Percentiles rank a stretch among this genome's conserved stretches.
Conservation (phyloP, 2,888 invertebrate genomes). For the Dolomedes plantarius region DNA sequence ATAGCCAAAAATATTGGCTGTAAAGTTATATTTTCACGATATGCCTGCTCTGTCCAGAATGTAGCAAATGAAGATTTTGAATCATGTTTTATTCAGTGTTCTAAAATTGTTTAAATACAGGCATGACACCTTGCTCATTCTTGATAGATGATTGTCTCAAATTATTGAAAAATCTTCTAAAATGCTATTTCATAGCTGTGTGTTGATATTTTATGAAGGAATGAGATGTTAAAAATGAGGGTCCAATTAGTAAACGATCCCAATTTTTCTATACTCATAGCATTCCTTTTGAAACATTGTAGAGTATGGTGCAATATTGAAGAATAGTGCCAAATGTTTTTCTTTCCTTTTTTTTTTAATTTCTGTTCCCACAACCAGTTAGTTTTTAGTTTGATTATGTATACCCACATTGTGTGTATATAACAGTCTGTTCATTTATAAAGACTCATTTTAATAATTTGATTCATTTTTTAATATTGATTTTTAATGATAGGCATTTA, state of each 20-base stretch:
- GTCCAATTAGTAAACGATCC: slow-evolving; percentile 69
- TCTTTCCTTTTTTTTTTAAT: slow-evolving; percentile 22
- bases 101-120: slow-evolving; percentile 34
- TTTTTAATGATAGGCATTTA: background rate
- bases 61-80: slow-evolving; percentile 22
- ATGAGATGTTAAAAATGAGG: slow-evolving; percentile 51
- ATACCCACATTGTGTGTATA: background rate
- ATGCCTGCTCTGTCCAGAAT: slow-evolving; percentile 51
- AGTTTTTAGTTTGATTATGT: slow-evolving; percentile 40
- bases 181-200: slow-evolving; percentile 26
- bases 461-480: background rate
- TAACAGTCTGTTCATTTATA: background rate
- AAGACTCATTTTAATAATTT: background rate
- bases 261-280: slow-evolving; percentile 49
- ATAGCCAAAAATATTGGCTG: slow-evolving; percentile 35
- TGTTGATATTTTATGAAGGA: slow-evolving; percentile 41
- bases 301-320: slow-evolving; percentile 68
- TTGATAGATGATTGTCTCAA: slow-evolving; percentile 24
- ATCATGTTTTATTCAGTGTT: slow-evolving; percentile 33
- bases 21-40: slow-evolving; percentile 62
- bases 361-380: slow-evolving; percentile 32
- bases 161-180: slow-evolving; percentile 16
- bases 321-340: slow-evolving; percentile 68
- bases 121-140: slow-evolving; percentile 49
- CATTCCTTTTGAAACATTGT: slow-evolving; percentile 63